Conservation (phyloP, 2,113 vertebrate genomes). For the Columba livia region DNA sequence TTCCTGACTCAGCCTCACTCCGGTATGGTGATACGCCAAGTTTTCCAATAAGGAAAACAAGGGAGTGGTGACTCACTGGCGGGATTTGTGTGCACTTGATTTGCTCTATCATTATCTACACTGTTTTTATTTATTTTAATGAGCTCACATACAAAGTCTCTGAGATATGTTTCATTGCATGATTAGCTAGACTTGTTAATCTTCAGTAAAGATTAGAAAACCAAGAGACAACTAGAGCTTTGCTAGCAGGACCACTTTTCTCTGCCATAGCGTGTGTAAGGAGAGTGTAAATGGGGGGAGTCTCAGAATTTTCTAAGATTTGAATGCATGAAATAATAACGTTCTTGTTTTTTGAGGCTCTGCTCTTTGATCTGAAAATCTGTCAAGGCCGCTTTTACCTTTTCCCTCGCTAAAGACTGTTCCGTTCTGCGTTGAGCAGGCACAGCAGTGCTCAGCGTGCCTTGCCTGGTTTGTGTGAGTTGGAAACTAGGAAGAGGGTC, state of each 20-base stretch:
- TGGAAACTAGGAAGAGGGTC: neutral
- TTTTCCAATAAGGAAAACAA: conserved; percentile 56
- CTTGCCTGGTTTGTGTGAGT: neutral
- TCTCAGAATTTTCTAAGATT: neutral
- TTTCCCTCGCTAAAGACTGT: neutral
- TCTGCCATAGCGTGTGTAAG: neutral
- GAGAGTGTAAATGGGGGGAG: neutral
- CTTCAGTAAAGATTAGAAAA: neutral
- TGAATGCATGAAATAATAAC: neutral
- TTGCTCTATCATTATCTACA: conserved; percentile 42
- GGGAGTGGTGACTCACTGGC: conserved; percentile 47
- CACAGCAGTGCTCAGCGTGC: neutral
- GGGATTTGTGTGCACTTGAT: conserved; percentile 34
- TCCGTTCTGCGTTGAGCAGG: neutral
- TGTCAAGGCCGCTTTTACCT: neutral
- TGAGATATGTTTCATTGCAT: conserved; percentile 22
- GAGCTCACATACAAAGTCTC: neutral
- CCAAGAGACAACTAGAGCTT: neutral
- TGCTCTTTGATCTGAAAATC: neutral
- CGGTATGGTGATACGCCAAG: neutral
- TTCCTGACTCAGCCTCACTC: conserved; percentile 56
- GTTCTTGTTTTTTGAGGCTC: neutral
- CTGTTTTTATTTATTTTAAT: conserved; percentile 52
- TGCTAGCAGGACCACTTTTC: neutral
- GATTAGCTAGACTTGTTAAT: conserved; percentile 2